Base-by-base conservation (phyloP, 2,113 vertebrate species). In the Dicrurus megarhynchus region DNA sequence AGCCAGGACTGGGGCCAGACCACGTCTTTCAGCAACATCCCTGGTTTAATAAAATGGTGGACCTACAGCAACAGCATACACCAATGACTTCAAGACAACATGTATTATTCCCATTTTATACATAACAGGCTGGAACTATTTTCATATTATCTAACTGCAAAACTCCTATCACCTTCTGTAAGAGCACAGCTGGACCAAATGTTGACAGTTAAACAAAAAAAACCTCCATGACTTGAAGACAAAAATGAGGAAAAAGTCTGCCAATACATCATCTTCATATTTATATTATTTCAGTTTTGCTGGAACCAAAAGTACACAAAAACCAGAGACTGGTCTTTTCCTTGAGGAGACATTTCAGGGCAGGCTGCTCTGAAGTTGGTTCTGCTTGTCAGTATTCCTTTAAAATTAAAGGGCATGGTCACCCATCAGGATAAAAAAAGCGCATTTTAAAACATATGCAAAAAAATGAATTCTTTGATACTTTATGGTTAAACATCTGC, bases 401-500 rank as follows among this genome's bases (percentile, higher is more conserved):
- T 53, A 75, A 96, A 95, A 90, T 75, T 76, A 94, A 93, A 94
- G 74, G 85, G 69, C 28, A 68, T 11, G 9, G 80, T 81, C 60
- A 84, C 20, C 3, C 44, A 50, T 35, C n/a, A 81, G 37, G 17
- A 6, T 56, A 60, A 79, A 81, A 71, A 78, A 55, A 35, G 32
- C 14, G 15, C 32, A 86, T 81, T 96, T 93, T 86, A 90, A 93
- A 87, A 84, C 73, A 91, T 37, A 90, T 28, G 60, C 60, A 87
- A 59, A 96, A 94, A 92, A 90, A 85, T 6, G 12, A 89, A 67
- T 68, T 84, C 76, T 93, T 81, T 92, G 85, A 90, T 97, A 84
- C 57, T 94, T 89, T 49, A 78, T 84, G 90, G 92, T 93, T 69
- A 86, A 93, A 90, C 96, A 96, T 96, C 96, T 96, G 96, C 85